Conservation (phyloP, 2,888 invertebrate genomes). For the Aphodius sticticus region DNA sequence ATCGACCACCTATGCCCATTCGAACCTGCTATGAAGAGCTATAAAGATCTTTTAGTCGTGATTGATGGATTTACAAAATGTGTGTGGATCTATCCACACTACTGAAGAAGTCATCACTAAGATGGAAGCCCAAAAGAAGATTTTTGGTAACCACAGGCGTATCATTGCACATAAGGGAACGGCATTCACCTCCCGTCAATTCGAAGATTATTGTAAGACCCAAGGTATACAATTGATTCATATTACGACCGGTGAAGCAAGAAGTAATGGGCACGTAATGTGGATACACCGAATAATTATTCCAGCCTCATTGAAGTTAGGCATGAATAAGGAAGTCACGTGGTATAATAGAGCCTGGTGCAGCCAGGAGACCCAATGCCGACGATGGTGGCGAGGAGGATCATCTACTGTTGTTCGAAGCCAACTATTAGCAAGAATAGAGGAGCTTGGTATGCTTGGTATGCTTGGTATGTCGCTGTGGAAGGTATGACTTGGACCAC, state of each 20-base stretch:
- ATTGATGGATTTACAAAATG: constrained; percentile 49
- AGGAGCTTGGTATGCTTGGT: too few species aligned
- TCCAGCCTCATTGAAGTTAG: constrained; percentile 14
- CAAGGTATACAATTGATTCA: constrained; percentile 50
- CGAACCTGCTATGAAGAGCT: constrained; percentile 43
- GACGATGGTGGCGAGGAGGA: too few species aligned
- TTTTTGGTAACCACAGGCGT: constrained; percentile 43
- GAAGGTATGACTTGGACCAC: too few species aligned
- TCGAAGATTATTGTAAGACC: constrained; percentile 50
- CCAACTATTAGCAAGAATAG: too few species aligned
- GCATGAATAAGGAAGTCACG: not conserved
- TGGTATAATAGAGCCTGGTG: too few species aligned
- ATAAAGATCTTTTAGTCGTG: constrained; percentile 43
- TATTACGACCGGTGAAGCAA: constrained; percentile 25
- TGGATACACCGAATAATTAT: constrained; percentile 33
- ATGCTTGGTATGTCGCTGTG: too few species aligned
- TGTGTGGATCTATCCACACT: too few species aligned
- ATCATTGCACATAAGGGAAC: constrained; percentile 48
- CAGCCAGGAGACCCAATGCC: too few species aligned
- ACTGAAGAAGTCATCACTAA: constrained; percentile 43
- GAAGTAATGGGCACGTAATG: constrained; percentile 37
- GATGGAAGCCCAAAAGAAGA: constrained; percentile 38
- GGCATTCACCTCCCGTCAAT: constrained; percentile 53
- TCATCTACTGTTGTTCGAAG: too few species aligned
- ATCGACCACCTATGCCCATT: constrained; percentile 48